Evolutionary conservation across 2,888 invertebrate species (phyloP).

Genomic region (Linhomoeus sp.): DNA sequence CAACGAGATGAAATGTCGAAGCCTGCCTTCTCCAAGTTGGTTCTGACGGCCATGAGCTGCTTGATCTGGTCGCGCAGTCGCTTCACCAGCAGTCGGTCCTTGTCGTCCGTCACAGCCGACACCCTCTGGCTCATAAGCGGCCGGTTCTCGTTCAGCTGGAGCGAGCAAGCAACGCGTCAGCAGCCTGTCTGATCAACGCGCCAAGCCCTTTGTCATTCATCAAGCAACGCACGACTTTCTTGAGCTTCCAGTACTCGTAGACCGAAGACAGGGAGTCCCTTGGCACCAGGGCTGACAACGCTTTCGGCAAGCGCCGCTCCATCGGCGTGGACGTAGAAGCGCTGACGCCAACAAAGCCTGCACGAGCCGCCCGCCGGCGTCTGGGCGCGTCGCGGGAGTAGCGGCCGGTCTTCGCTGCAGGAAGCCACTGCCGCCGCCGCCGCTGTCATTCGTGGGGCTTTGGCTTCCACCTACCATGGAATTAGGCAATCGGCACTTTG

Average conservation of each 20-base stretch:
- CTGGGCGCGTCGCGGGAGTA: too few relatives aligned
- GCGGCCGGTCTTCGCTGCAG: too few relatives aligned
- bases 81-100: conserved; percentile 38
- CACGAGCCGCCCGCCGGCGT: too few relatives aligned
- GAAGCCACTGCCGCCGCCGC: too few relatives aligned
- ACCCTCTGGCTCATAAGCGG: conserved; percentile 64
- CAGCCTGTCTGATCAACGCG: neutral
- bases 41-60: conserved; percentile 80
- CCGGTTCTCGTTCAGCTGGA: conserved; percentile 27
- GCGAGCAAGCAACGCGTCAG: neutral
- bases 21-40: conserved; percentile 68
- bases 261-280: conserved; percentile 28
- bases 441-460: too few relatives aligned
- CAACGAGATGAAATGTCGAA: too few relatives aligned
- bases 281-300: conserved; percentile 2
- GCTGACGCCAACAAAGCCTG: conserved; percentile 4
- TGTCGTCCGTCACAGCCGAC: conserved; percentile 43
- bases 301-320: conserved; percentile 7
- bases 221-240: conserved; percentile 40
- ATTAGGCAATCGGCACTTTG: too few relatives aligned
- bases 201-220: neutral
- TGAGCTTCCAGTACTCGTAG: conserved; percentile 89
- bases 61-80: conserved; percentile 49
- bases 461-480: too few relatives aligned
- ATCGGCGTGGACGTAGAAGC: conserved; percentile 9